Percentiles rank a stretch among this genome's conserved stretches.
phyloP scores from a whole-genome alignment of 2,113 vertebrate genomes.

The Cettia cetti region DNA sequence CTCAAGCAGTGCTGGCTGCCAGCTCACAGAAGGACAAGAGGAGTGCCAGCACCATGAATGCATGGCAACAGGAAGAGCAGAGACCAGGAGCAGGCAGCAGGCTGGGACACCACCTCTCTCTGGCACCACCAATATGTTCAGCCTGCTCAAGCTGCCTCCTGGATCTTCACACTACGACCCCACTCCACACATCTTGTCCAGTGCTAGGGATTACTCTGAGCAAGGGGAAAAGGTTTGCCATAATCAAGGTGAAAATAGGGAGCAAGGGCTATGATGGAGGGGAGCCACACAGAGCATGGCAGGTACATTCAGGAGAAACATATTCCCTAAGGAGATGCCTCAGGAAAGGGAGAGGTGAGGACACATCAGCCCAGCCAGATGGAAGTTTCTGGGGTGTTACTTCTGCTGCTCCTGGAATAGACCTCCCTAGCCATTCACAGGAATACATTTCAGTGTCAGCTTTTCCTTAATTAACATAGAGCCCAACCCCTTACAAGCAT shows the following conservation, averaged over 20 bases:
- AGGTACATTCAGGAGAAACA: neutral
- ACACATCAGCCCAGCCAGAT: neutral
- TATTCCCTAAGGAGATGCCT: neutral
- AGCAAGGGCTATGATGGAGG: neutral
- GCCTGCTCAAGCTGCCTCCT: neutral
- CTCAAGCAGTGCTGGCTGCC: rapidly evolving
- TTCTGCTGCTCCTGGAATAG: neutral
- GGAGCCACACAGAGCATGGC: neutral
- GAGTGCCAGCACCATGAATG: neutral
- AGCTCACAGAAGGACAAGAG: neutral
- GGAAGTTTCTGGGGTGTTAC: neutral
- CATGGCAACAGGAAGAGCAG: neutral
- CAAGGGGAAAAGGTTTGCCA: neutral
- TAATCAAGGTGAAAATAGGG: neutral
- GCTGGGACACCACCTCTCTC: neutral
- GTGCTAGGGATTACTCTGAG: neutral
- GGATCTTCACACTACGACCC: neutral
- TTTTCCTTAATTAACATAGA: neutral
- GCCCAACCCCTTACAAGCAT: neutral
- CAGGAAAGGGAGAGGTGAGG: neutral
- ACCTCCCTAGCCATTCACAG: neutral
- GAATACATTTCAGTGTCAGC: neutral
- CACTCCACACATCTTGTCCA: neutral
- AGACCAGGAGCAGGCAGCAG: neutral
- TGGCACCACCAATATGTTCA: neutral